Conservation (phyloP, 1,140 invertebrate genomes). For the Contarinia nasturtii region DNA sequence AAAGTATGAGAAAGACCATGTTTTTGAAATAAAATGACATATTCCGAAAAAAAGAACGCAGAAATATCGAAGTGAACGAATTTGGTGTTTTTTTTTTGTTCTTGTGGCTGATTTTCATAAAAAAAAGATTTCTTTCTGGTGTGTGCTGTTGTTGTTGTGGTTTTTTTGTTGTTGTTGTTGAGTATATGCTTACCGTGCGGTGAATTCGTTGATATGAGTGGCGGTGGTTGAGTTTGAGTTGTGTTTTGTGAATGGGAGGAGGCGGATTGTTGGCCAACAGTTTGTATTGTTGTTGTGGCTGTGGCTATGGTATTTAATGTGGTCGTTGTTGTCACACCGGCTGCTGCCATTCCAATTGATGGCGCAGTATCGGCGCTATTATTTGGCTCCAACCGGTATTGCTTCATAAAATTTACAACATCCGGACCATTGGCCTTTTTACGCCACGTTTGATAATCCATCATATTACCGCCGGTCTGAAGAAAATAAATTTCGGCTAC, state of each 20-base stretch:
- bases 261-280: conserved; percentile 1
- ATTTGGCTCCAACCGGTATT: conserved; percentile 48
- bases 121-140: too few species aligned
- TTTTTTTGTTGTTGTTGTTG: too few species aligned
- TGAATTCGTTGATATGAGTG: conserved; percentile 5
- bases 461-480: conserved; percentile 65
- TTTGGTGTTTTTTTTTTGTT: too few species aligned
- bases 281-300: neutral
- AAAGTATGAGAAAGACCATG: too few species aligned
- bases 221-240: conserved; percentile 3
- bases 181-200: conserved; percentile 12
- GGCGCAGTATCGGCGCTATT: conserved; percentile 6
- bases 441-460: conserved; percentile 66
- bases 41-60: neutral
- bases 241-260: conserved; percentile 7
- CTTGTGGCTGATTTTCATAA: too few species aligned
- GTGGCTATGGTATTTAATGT: neutral
- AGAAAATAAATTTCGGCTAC: conserved; percentile 70
- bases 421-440: conserved; percentile 53
- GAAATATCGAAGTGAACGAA: neutral
- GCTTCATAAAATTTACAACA: conserved; percentile 52
- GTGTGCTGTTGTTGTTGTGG: too few species aligned
- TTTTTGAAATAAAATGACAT: too few species aligned
- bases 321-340: neutral
- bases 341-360: neutral